Percentiles rank a stretch among this genome's conserved stretches.
These are phyloP conservation scores for Cynopterus sphinx DNA, from an alignment of 2,797 vertebrate species.

Conservation along the genomic window DNA sequence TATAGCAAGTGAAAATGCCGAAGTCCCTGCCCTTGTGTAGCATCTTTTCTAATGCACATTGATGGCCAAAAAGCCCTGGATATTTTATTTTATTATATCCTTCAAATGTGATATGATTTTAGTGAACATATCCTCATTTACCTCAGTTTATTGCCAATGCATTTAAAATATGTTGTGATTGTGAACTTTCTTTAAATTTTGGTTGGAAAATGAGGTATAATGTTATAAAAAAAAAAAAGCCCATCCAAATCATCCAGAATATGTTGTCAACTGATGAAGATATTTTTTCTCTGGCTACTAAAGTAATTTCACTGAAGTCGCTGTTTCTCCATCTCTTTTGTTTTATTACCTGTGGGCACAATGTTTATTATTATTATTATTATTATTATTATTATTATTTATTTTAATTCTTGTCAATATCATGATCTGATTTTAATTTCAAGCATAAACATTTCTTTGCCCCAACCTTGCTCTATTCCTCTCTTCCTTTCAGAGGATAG, in stretches of 20 bases:
- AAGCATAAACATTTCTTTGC: neutral
- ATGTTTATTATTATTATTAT: neutral
- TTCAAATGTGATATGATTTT: neutral
- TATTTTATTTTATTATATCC: neutral
- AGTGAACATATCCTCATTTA: neutral
- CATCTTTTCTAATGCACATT: neutral
- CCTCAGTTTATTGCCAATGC: neutral
- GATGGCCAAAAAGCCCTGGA: neutral
- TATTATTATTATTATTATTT: neutral
- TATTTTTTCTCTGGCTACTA: neutral
- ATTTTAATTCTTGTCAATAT: neutral
- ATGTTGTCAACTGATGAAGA: neutral
- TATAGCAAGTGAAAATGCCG: neutral
- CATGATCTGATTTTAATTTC: neutral
- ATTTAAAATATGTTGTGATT: neutral
- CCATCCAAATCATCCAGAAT: neutral
- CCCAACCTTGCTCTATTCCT: neutral
- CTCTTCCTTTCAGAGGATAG: neutral
- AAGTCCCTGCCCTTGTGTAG: neutral
- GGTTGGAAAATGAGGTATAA: neutral
- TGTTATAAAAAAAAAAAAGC: neutral
- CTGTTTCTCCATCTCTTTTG: neutral
- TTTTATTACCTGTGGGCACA: neutral
- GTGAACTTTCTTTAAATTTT: neutral
- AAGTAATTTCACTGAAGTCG: neutral